These are phyloP conservation scores for Axea sp. DNA, from an alignment of 2,888 invertebrate genomes.

Conservation along the genomic window DNA sequence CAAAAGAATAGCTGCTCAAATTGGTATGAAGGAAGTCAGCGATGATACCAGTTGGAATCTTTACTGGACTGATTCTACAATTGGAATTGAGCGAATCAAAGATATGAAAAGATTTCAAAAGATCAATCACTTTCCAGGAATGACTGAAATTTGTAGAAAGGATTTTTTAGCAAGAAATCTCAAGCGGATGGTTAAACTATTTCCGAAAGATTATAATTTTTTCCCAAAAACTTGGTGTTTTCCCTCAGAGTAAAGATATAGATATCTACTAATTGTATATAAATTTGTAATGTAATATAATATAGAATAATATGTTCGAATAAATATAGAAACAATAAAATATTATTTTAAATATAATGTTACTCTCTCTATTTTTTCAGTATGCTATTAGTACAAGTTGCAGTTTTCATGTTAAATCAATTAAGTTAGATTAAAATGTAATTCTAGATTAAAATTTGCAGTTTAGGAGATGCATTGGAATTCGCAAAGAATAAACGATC, in stretches of 20 bases:
- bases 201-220: slow-evolving; percentile 94
- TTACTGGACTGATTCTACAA: slow-evolving; percentile 93
- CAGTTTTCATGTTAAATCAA: too few relatives aligned
- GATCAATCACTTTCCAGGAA: slow-evolving; percentile 96
- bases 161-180: slow-evolving; percentile 93
- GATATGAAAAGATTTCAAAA: slow-evolving; percentile 95
- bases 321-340: too few relatives aligned
- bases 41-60: slow-evolving; percentile 93
- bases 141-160: slow-evolving; percentile 93
- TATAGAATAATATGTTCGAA: too few relatives aligned
- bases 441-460: too few relatives aligned
- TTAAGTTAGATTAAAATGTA: too few relatives aligned
- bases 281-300: too few relatives aligned
- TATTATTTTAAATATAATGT: too few relatives aligned
- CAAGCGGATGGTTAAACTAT: slow-evolving; percentile 92
- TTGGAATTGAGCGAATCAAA: slow-evolving; percentile 91
- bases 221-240: slow-evolving; percentile 97
- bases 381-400: too few relatives aligned
- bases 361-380: too few relatives aligned
- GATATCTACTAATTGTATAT: too few relatives aligned
- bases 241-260: slow-evolving; percentile 93
- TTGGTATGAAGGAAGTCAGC: slow-evolving; percentile 88
- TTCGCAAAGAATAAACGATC: slow-evolving; percentile 86
- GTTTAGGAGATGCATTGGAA: slow-evolving; percentile 86
- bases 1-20: slow-evolving; percentile 85